These are phyloP conservation scores for Toxotes chatareus DNA, from an alignment of 2,113 vertebrate genomes.

Conservation along the genomic window DNA sequence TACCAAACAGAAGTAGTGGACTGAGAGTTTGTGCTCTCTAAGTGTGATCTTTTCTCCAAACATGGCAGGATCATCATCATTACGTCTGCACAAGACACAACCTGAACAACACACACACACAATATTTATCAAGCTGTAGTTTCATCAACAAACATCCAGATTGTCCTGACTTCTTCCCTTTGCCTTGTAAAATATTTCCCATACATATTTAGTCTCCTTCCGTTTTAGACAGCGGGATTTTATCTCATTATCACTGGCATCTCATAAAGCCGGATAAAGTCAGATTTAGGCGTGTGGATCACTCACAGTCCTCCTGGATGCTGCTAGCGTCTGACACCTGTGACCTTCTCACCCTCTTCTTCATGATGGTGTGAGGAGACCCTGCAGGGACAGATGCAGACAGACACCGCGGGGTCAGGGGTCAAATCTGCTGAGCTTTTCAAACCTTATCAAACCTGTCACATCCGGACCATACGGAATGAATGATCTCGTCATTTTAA, in stretches of 20 bases:
- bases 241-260: too few species aligned
- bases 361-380: constrained; percentile 41
- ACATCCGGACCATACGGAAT: too few species aligned
- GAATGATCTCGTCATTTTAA: too few species aligned
- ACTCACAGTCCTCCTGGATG: constrained; percentile 56
- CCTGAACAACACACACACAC: constrained; percentile 71
- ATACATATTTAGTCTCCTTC: too few species aligned
- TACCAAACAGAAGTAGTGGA: constrained; percentile 97
- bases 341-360: constrained; percentile 34
- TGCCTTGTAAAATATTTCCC: too few species aligned
- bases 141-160: not conserved
- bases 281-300: not conserved
- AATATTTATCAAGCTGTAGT: too few species aligned
- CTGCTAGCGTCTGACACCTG: not conserved
- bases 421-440: not conserved
- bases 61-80: constrained; percentile 90
- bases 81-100: constrained; percentile 90
- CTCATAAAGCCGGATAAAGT: too few species aligned
- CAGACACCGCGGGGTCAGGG: not conserved
- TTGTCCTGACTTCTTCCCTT: too few species aligned
- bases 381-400: constrained; percentile 4
- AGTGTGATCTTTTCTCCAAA: constrained; percentile 93
- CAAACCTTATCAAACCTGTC: not conserved
- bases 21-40: constrained; percentile 85
- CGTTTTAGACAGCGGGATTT: too few species aligned